phyloP scores from a whole-genome alignment of 2,797 vertebrate genomes.

The Prionace glauca region DNA sequence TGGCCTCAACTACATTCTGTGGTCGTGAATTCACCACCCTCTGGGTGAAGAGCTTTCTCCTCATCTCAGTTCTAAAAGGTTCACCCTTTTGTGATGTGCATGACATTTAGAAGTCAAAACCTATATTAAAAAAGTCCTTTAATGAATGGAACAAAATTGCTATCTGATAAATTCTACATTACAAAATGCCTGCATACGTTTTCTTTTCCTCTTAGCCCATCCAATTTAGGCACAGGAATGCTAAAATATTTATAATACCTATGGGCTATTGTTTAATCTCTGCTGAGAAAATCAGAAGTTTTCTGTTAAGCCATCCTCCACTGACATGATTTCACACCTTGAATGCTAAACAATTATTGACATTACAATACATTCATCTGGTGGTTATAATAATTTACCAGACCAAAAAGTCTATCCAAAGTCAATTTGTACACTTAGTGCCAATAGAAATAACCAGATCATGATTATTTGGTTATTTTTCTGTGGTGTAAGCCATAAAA shows the following conservation, averaged over 20 bases:
- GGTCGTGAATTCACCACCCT: no score
- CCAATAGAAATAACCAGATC: background rate
- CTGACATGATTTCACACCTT: background rate
- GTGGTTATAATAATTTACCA: background rate
- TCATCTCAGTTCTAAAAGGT: no score
- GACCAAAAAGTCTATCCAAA: background rate
- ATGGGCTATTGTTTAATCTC: background rate
- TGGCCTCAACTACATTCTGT: no score
- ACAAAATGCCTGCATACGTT: background rate
- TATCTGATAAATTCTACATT: background rate
- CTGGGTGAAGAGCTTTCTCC: no score
- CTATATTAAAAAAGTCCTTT: background rate
- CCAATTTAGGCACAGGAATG: background rate
- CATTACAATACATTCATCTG: background rate
- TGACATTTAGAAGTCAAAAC: background rate
- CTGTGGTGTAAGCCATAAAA: background rate
- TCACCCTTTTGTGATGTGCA: no score
- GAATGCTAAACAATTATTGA: background rate
- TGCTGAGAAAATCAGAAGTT: background rate
- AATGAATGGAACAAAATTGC: background rate
- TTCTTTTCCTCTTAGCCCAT: background rate
- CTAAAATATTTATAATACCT: background rate
- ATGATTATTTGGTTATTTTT: background rate
- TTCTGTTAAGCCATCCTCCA: background rate
- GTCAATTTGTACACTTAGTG: background rate